Evolutionary conservation across 2,888 invertebrate species (phyloP).

Genomic region (Ptilodon capucinus): DNA sequence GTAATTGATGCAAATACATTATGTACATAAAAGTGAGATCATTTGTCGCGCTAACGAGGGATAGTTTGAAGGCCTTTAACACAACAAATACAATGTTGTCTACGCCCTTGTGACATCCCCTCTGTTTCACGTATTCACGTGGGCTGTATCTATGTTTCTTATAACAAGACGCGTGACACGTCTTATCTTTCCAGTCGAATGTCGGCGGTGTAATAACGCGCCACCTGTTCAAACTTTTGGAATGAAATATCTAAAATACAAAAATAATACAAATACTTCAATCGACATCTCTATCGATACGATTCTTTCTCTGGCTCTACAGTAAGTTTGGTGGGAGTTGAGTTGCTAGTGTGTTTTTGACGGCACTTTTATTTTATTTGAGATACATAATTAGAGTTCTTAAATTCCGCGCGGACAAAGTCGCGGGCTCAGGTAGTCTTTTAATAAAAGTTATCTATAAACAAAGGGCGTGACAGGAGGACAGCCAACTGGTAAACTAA

Average conservation of each 20-base stretch:
- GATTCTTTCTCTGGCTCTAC: too few species aligned
- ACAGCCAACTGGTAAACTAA: slow-evolving; percentile 10
- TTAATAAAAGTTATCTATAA: too few species aligned
- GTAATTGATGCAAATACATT: slow-evolving; percentile 9
- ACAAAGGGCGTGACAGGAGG: slow-evolving; percentile 2
- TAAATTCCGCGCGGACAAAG: too few species aligned
- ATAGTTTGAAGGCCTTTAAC: slow-evolving; percentile 7
- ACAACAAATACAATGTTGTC: slow-evolving; percentile 6
- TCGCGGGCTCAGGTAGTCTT: too few species aligned
- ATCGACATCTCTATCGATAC: background rate
- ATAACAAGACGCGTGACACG: background rate
- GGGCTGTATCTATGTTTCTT: background rate
- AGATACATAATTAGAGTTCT: too few species aligned
- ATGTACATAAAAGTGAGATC: slow-evolving; percentile 13
- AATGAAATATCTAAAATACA: background rate
- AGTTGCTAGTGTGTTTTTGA: too few species aligned
- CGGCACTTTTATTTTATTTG: too few species aligned
- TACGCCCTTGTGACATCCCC: background rate
- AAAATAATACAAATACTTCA: background rate
- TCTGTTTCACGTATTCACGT: slow-evolving; percentile 1
- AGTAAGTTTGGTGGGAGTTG: too few species aligned
- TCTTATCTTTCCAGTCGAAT: background rate
- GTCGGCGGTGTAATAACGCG: background rate
- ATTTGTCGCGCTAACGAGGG: slow-evolving; percentile 14
- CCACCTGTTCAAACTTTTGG: background rate